These are phyloP conservation scores for Buathra laborator DNA, from an alignment of 2,888 invertebrate species.

Conservation along the genomic window DNA sequence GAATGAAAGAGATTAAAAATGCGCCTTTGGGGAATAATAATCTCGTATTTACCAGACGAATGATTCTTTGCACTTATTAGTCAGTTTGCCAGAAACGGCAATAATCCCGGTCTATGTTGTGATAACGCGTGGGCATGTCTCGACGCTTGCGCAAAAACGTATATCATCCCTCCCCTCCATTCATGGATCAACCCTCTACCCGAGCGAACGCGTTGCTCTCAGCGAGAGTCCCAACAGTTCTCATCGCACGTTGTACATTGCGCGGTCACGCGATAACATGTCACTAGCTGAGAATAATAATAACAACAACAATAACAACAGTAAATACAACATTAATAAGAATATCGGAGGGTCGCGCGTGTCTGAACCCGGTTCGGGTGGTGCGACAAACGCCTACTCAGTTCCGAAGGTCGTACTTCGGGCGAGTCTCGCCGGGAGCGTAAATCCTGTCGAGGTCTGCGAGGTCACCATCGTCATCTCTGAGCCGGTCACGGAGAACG, in stretches of 20 bases:
- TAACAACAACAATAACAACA: conserved; percentile 44
- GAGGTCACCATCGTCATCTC: conserved; percentile 76
- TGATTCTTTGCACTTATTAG: not conserved
- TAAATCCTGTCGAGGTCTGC: conserved; percentile 75
- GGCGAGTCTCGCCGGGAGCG: conserved; percentile 50
- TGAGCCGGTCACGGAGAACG: conserved; percentile 69
- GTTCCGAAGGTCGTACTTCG: conserved; percentile 54
- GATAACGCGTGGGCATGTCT: conserved; percentile 76
- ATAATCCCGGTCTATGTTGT: conserved; percentile 2
- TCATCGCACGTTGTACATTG: conserved; percentile 74
- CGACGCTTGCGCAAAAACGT: conserved; percentile 75
- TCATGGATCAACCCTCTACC: conserved; percentile 78
- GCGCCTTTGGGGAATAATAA: not conserved
- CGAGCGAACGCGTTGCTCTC: conserved; percentile 73
- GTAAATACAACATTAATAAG: conserved; percentile 16
- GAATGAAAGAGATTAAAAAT: not conserved
- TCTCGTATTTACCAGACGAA: not conserved
- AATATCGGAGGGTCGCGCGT: conserved; percentile 54
- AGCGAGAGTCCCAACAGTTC: conserved; percentile 74
- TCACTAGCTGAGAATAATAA: conserved; percentile 51
- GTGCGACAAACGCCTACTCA: conserved; percentile 28
- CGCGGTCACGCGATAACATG: conserved; percentile 60
- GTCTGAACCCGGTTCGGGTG: conserved; percentile 4
- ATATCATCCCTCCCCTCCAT: conserved; percentile 75
- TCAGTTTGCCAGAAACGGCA: not conserved